These are phyloP conservation scores for Taxidea taxus DNA, from an alignment of 2,113 vertebrate species.

Conservation along the genomic window DNA sequence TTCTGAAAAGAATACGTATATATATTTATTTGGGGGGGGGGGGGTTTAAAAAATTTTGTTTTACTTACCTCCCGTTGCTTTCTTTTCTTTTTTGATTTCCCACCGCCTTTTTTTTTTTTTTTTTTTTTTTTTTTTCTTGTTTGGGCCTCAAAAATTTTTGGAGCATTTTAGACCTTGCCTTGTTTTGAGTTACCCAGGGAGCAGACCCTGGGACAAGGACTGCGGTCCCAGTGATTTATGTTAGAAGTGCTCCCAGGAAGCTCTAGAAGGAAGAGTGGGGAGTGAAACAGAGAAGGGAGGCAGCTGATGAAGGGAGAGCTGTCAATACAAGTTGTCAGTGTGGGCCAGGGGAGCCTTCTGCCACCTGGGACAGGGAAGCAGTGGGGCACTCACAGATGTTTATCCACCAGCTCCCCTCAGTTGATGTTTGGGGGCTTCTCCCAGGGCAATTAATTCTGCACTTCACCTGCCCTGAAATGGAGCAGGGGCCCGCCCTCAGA, in stretches of 20 bases:
- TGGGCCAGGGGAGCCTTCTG: not conserved
- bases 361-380: fast-evolving
- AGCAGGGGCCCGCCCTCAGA: not conserved
- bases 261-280: not conserved
- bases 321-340: not conserved
- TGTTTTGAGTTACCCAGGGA: not conserved
- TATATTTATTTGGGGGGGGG: not conserved
- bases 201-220: not conserved
- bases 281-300: not conserved
- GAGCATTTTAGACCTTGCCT: not conserved
- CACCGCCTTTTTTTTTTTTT: not conserved
- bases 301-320: not conserved
- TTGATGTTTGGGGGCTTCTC: not conserved
- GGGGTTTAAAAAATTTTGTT: no score
- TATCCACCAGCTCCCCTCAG: not conserved
- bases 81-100: not conserved
- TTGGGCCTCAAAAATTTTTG: not conserved
- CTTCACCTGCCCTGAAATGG: not conserved
- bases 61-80: not conserved
- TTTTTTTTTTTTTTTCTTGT: not conserved
- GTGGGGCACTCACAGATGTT: fast-evolving
- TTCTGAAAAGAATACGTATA: not conserved
- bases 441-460: not conserved
- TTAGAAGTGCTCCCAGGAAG: not conserved
- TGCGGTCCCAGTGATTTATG: not conserved